Evolutionary conservation across 2,888 invertebrate species (phyloP), one percentile per base, ranked within the genome.

Genomic region (Zeuzera pyrina): DNA sequence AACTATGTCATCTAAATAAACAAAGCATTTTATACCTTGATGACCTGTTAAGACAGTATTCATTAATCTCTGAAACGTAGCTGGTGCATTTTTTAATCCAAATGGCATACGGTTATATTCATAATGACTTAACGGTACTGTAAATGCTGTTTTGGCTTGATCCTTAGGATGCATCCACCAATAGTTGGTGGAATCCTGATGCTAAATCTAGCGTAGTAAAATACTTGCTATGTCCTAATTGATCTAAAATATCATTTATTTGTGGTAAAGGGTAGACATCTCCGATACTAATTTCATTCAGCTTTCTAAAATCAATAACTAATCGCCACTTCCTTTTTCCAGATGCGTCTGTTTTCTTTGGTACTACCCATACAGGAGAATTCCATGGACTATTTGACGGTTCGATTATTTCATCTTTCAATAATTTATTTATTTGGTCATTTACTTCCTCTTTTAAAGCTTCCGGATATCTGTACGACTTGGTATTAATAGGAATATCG

Each of bases 41-140:
- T 51, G 42, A 42, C 28, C 43, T 10, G 36, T 30, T 3, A 68
- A 33, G 1, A 54, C 43, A 21, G 43, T 39, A 34, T 59, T 47
- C 43, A 62, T 62, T 6, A 52, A 25, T 3, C 65, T 12, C 37
- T 59, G 58, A 36, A 68, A 68, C 1, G 58, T 58, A 1, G 45
- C 41, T 2, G 62, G 59, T 0, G 51, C 43, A 26, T 49, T 57
- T 25, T 45, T 42, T 3, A 63, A 35, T 0, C 60, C 60, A 31
- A 60, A 52, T 1, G 50, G 51, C 53, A 68, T 52, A 2, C 55
- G 12, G 34, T 22, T 33, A 42, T 58, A 41, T 31, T 66, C 52
- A 19, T 41, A 62, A 10, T 58, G 49, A 1, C 61, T 60, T 2
- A 30, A 13, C 3, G 26, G 26, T 3, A 26, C 26, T 3, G 12